Base-by-base conservation (phyloP, 2,888 invertebrate genomes). In the Cephalotes varians region DNA sequence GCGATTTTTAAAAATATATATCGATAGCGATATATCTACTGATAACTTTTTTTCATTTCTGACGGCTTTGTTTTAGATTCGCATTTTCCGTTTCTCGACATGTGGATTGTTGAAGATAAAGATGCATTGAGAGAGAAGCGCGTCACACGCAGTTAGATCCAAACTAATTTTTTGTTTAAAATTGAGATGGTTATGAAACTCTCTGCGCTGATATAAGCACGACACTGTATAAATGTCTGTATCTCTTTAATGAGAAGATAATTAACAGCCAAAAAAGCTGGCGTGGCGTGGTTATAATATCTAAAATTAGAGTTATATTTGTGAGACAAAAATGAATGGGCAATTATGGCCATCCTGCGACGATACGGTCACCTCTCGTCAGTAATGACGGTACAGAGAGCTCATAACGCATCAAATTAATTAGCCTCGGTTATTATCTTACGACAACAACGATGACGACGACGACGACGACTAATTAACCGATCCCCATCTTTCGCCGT, bases 351-450 rank as follows among this genome's bases (percentile, higher is more conserved):
- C 65, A 37, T 77, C 76, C 77, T 56, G 77, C 56, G 69, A 77
- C 69, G 77, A 69, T 77, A 77, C 77, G 71, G 71, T 56, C 77
- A 79, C 44, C 77, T 79, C 69, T 77, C 21, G 56, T 56, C 77
- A 79, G 69, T 79, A 79, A 79, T 31, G 44, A 51, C 64, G 76
- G 51, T 64, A 64, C 51, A 7, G 37, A 69, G 69, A 77, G 44
- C 77, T 77, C 77, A 71, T 77, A 69, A 77, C 69, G 77, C 71
- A 77, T 69, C 77, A 69, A 77, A 77, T 77, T 77, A 77, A 77
- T 77, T 77, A 77, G 56, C 77, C 44, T 25, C 56, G 77, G 56
- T 77, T 77, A 77, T 77, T 77, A 77, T 77, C 71, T 56, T 71
- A 69, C 77, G 40, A 77, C 54, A 37, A 77, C 76, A 25, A 73